Conservation (phyloP, 2,797 vertebrate genomes). For the Melanitta fusca region DNA sequence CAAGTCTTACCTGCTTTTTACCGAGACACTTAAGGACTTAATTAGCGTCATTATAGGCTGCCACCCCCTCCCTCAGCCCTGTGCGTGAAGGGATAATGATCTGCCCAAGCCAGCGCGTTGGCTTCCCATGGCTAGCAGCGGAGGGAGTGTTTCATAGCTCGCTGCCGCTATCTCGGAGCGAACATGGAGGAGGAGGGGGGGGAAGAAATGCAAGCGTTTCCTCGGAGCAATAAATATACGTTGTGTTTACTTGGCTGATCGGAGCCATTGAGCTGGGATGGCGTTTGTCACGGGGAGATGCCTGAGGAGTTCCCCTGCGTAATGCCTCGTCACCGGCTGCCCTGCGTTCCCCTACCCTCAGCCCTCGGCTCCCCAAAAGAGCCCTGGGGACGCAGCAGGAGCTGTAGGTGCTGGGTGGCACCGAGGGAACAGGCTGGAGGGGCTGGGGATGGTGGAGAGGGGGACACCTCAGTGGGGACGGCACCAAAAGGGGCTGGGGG, state of each 20-base stretch:
- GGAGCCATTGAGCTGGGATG: not conserved
- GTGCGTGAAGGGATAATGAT: slow-evolving; percentile 59
- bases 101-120: slow-evolving; percentile 22
- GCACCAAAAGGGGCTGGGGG: not conserved
- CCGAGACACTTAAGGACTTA: slow-evolving; percentile 67
- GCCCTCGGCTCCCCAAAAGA: rapidly evolving
- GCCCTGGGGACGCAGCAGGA: not conserved
- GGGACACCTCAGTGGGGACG: rapidly evolving
- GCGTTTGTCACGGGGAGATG: not conserved
- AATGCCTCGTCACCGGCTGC: not conserved
- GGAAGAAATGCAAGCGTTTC: not conserved
- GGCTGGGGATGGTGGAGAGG: not conserved
- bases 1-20: slow-evolving; percentile 67
- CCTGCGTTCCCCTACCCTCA: not conserved
- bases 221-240: slow-evolving; percentile 4
- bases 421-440: rapidly evolving
- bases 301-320: rapidly evolving
- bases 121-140: slow-evolving; percentile 7
- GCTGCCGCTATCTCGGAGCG: not conserved
- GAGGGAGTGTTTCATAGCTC: not conserved
- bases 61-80: slow-evolving; percentile 43
- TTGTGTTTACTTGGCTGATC: not conserved
- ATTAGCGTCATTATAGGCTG: slow-evolving; percentile 63
- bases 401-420: not conserved
- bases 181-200: not conserved